phyloP scores from a whole-genome alignment of 2,113 vertebrate species.

The Sakesphorus luctuosus region DNA sequence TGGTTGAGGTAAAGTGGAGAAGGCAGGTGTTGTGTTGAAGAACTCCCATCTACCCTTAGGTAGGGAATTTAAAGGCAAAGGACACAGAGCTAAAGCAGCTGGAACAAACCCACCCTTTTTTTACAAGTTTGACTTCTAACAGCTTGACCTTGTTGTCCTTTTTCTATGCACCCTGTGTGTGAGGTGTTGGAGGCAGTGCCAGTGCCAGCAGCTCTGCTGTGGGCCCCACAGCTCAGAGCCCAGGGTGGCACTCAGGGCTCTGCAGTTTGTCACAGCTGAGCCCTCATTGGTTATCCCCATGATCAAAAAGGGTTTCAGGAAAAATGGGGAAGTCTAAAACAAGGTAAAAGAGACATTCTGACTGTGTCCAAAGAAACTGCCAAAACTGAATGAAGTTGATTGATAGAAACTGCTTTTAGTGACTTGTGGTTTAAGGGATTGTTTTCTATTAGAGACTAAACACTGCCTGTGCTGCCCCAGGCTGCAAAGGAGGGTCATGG shows the following conservation, averaged over 20 bases:
- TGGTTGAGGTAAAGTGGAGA: not conserved
- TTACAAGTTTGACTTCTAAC: not conserved
- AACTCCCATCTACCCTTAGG: not conserved
- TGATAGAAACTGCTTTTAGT: constrained; percentile 26
- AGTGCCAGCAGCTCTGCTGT: not conserved
- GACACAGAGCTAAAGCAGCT: not conserved
- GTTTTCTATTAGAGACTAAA: constrained; percentile 34
- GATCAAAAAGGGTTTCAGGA: not conserved
- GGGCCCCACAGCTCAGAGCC: not conserved
- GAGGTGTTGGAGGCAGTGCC: not conserved
- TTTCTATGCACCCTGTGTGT: not conserved
- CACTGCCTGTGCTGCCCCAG: constrained; percentile 54
- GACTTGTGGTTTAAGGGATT: not conserved
- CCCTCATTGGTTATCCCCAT: not conserved
- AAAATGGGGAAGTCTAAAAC: not conserved
- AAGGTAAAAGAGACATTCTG: not conserved
- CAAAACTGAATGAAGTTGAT: constrained; percentile 20
- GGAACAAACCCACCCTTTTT: constrained; percentile 28
- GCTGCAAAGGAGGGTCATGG: not conserved
- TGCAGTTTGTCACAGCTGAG: not conserved
- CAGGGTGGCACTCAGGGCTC: not conserved
- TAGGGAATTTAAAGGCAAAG: not conserved
- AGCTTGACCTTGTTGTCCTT: constrained; percentile 47
- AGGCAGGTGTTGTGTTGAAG: constrained; percentile 3
- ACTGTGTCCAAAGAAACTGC: constrained; percentile 54